phyloP scores from a whole-genome alignment of 2,797 vertebrate species.

The Sebastes steindachneri region DNA sequence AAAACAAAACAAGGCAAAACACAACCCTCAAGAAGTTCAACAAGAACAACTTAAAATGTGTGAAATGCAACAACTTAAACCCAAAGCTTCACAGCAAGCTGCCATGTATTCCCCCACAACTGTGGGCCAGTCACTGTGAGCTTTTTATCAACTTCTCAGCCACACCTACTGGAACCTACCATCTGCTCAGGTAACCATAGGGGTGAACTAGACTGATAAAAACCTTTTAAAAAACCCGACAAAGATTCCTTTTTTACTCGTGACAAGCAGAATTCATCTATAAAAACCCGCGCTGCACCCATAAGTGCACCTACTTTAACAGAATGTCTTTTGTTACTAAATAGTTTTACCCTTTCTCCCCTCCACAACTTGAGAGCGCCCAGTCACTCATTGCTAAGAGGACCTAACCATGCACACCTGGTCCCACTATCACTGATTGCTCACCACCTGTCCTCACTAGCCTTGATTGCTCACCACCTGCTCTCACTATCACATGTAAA shows the following conservation, averaged over 20 bases:
- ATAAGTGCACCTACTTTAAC: not conserved
- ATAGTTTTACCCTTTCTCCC: not conserved
- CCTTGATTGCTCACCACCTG: conserved; percentile 29
- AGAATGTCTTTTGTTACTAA: not conserved
- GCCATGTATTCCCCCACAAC: not conserved
- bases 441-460: conserved; percentile 23
- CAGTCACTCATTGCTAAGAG: not conserved
- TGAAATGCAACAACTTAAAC: not conserved
- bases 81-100: not conserved
- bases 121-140: not conserved
- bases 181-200: conserved; percentile 1
- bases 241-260: not conserved
- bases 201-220: not conserved
- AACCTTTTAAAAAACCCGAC: not conserved
- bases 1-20: not conserved
- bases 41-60: not conserved
- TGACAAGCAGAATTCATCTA: not conserved
- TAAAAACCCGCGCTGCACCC: not conserved
- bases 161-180: conserved; percentile 6
- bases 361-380: not conserved
- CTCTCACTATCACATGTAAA: conserved; percentile 4
- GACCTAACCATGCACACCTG: conserved; percentile 29
- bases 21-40: not conserved
- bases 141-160: not conserved
- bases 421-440: conserved; percentile 4